Evolutionary conservation across 2,888 invertebrate genomes (phyloP).

Genomic region (Balanococcus diminutus): DNA sequence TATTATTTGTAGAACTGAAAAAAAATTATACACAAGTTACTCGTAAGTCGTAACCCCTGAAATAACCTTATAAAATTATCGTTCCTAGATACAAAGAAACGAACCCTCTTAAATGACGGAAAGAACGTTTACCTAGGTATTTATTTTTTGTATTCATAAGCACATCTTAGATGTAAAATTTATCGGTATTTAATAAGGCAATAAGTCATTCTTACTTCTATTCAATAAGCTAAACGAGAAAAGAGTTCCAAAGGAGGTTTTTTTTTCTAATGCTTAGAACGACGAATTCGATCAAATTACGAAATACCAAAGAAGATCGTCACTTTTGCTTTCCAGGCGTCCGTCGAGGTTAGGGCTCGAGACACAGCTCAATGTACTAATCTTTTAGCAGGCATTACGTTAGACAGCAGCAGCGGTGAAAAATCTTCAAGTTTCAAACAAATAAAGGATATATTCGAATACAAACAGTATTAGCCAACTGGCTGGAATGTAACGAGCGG

Average conservation of each 20-base stretch:
- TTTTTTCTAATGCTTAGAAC: background rate
- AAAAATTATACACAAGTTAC: too few species aligned
- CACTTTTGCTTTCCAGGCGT: background rate
- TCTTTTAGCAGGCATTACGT: background rate
- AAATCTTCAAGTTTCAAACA: conserved; percentile 37
- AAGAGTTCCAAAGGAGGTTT: background rate
- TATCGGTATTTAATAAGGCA: background rate
- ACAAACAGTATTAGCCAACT: conserved; percentile 31
- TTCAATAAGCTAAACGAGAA: background rate
- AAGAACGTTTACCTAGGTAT: background rate
- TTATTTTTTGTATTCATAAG: background rate
- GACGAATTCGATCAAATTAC: background rate
- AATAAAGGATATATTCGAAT: conserved; percentile 28
- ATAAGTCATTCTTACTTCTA: background rate
- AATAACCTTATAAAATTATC: too few species aligned
- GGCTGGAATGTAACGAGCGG: conserved; percentile 27
- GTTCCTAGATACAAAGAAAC: background rate
- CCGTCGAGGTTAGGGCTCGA: background rate
- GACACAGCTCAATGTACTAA: background rate
- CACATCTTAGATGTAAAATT: background rate
- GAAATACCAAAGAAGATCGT: background rate
- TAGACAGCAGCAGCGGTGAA: background rate
- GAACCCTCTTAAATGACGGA: background rate
- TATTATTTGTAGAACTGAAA: too few species aligned
- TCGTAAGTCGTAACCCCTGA: too few species aligned